phyloP scores from a whole-genome alignment of 2,113 vertebrate species.

The Orientallactaga bullata region DNA sequence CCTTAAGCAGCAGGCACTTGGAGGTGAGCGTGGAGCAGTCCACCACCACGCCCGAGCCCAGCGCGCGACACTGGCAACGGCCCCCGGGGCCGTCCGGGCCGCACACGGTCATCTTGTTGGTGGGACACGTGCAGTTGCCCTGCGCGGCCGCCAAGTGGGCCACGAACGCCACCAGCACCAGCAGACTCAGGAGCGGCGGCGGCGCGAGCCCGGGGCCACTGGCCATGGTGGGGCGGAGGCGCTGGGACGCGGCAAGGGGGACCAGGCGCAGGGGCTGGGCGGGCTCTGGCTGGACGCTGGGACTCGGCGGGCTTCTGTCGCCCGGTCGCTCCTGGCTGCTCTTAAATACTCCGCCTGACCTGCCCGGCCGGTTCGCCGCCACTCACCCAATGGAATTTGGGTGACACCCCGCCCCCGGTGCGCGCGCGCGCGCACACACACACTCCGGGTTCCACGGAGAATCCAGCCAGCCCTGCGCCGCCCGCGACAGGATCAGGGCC shows the following conservation, averaged over 20 bases:
- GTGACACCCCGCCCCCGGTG: constrained; percentile 46
- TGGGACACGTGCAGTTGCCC: constrained; percentile 75
- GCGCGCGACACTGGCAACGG: constrained; percentile 73
- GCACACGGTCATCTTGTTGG: constrained; percentile 78
- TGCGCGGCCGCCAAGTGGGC: neutral
- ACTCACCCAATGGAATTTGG: constrained; percentile 65
- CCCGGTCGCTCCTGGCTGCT: constrained; percentile 46
- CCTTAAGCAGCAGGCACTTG: constrained; percentile 92
- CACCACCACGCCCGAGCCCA: constrained; percentile 34
- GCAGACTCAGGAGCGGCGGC: constrained; percentile 30
- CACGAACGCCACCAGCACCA: constrained; percentile 56
- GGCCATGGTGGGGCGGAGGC: neutral
- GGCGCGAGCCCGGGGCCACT: constrained; percentile 22
- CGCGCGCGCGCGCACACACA: no score
- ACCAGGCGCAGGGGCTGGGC: neutral
- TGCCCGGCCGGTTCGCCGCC: constrained; percentile 77
- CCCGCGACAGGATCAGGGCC: constrained; percentile 51
- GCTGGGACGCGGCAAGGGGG: neutral
- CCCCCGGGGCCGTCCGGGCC: neutral
- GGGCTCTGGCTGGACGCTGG: neutral
- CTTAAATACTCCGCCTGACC: constrained; percentile 73
- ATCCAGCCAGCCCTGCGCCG: neutral
- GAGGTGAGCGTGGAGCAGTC: constrained; percentile 86
- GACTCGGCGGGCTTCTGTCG: constrained; percentile 23
- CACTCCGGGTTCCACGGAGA: neutral